Conservation (phyloP, 2,797 vertebrate species). For the Karalla daura region DNA sequence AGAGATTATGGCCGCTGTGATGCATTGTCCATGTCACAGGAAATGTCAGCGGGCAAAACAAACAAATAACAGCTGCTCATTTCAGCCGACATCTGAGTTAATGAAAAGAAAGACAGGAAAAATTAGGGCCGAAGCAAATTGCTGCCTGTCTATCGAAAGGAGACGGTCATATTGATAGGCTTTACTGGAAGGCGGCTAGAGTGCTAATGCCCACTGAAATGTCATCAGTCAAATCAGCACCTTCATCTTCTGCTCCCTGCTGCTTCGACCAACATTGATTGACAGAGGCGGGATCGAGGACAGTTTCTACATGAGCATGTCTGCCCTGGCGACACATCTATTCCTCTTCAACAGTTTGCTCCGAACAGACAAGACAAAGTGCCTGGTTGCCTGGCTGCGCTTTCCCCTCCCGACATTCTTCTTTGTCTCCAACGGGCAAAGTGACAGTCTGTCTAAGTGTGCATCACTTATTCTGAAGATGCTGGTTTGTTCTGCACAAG, state of each 20-base stretch:
- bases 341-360: slow-evolving; percentile 57
- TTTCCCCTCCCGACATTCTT: slow-evolving; percentile 32
- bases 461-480: slow-evolving; percentile 45
- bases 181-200: slow-evolving; percentile 56
- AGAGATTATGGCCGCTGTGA: slow-evolving; percentile 54
- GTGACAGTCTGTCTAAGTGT: slow-evolving; percentile 50
- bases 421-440: slow-evolving; percentile 46
- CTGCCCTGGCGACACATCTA: slow-evolving; percentile 52
- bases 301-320: slow-evolving; percentile 41
- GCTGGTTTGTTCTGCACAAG: slow-evolving; percentile 9
- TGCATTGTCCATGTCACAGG: slow-evolving; percentile 65
- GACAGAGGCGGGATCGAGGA: slow-evolving; percentile 73
- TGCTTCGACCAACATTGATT: slow-evolving; percentile 69
- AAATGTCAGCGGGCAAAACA: slow-evolving; percentile 70
- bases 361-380: slow-evolving; percentile 56
- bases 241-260: slow-evolving; percentile 58
- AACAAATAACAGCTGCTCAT: slow-evolving; percentile 67
- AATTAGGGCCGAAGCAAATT: slow-evolving; percentile 42
- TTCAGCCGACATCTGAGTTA: slow-evolving; percentile 70
- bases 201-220: slow-evolving; percentile 75
- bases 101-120: slow-evolving; percentile 72
- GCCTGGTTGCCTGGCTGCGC: slow-evolving; percentile 29
- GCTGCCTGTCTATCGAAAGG: slow-evolving; percentile 44
- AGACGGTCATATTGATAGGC: slow-evolving; percentile 65
- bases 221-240: slow-evolving; percentile 80